A percentile compares a stretch with the other conserved stretches of the same genome.
Conservation (phyloP, 2,888 invertebrate species). For the Caradrina kadenii region DNA sequence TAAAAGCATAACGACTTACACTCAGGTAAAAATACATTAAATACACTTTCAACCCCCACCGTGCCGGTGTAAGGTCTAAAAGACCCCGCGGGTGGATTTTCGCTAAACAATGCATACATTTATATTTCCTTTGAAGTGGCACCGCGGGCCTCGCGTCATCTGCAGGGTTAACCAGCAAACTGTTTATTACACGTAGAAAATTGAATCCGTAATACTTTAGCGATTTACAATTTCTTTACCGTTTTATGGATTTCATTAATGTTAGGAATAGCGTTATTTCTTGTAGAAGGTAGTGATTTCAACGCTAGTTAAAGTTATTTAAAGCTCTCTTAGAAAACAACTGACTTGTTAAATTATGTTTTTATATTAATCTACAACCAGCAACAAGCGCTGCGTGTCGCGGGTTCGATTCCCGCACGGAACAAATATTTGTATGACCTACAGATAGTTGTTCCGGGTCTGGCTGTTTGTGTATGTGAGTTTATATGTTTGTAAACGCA, state of each 20-base stretch:
- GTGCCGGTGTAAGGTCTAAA: constrained; percentile 71
- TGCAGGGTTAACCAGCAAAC: constrained; percentile 84
- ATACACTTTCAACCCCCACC: constrained; percentile 68
- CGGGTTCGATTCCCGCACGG: too few relatives aligned
- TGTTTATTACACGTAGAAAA: constrained; percentile 82
- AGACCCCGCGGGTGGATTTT: constrained; percentile 80
- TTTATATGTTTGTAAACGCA: too few relatives aligned
- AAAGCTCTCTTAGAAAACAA: not conserved
- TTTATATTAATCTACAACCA: too few relatives aligned
- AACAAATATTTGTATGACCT: too few relatives aligned
- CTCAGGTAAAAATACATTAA: constrained; percentile 54
- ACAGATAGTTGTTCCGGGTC: too few relatives aligned
- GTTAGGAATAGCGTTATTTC: constrained; percentile 14
- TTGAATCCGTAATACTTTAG: constrained; percentile 69
- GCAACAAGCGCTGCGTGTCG: too few relatives aligned
- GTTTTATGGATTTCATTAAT: constrained; percentile 38
- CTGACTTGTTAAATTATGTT: not conserved
- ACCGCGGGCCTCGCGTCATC: constrained; percentile 86
- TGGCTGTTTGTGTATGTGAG: too few relatives aligned
- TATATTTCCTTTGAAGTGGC: constrained; percentile 88
- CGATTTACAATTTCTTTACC: constrained; percentile 58
- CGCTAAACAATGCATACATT: constrained; percentile 89
- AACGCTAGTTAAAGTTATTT: not conserved
- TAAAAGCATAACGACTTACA: constrained; percentile 43
- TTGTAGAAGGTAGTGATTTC: not conserved